These are phyloP conservation scores for Denticeps clupeoides DNA, from an alignment of 2,797 vertebrate genomes.

Conservation along the genomic window DNA sequence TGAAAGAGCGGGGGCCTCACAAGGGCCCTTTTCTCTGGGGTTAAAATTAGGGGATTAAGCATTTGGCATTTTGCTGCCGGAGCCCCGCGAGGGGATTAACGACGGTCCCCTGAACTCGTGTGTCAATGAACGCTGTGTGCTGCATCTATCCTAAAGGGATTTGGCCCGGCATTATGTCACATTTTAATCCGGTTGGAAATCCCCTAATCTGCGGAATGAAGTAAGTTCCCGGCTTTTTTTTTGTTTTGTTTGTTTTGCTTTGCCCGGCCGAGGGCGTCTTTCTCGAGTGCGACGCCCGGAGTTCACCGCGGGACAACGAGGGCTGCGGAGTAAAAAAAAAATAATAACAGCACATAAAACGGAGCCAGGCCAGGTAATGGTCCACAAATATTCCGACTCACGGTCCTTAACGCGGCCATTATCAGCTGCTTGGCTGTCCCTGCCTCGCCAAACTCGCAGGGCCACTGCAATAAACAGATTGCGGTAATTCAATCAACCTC, in stretches of 20 bases:
- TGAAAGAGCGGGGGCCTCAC: constrained; percentile 30
- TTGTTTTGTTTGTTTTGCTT: too few species aligned
- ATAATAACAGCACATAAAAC: constrained; percentile 13
- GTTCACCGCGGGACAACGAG: constrained; percentile 12
- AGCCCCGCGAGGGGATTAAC: constrained; percentile 18
- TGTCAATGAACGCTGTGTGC: constrained; percentile 19
- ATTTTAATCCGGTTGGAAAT: constrained; percentile 18
- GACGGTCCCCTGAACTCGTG: constrained; percentile 5
- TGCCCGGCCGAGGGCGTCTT: constrained; percentile 2
- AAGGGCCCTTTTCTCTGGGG: constrained; percentile 23
- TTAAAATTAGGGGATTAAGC: constrained; percentile 23
- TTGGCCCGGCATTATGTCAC: constrained; percentile 16
- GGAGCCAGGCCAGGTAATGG: constrained; percentile 11
- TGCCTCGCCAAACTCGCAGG: constrained; percentile 14
- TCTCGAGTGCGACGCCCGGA: not conserved
- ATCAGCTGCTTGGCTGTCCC: constrained; percentile 12
- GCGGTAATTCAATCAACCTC: constrained; percentile 12
- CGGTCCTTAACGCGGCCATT: constrained; percentile 12
- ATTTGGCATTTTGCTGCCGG: constrained; percentile 18
- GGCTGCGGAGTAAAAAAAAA: constrained; percentile 8
- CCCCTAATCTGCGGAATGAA: constrained; percentile 4
- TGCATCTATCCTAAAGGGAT: constrained; percentile 21
- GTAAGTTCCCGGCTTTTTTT: constrained; percentile 13
- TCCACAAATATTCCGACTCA: constrained; percentile 14
- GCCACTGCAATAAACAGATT: constrained; percentile 13